Evolutionary conservation across 1,140 invertebrate species (phyloP), one percentile per base, ranked within the genome.

Genomic region (fruit fly (Drosophila melanogaster)): DNA sequence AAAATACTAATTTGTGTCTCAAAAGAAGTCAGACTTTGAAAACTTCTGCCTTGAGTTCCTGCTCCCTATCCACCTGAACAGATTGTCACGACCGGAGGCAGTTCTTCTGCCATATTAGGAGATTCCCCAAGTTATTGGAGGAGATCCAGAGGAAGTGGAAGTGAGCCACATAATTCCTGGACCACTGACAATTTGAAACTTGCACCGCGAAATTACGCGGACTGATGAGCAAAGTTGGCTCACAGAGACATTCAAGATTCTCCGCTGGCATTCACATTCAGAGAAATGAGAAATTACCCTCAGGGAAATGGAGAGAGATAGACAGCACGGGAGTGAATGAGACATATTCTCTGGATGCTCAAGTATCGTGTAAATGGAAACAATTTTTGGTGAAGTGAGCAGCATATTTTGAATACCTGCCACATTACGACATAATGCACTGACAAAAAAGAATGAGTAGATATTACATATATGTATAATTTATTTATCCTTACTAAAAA

Each of bases 141-240:
- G 4, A 38, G 37, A 38, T 38, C 37, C 37, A 38, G 4, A 19
- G 10, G 22, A 19, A 33, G 26, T 15, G 11, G 47, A 44, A 35
- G 38, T 11, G 15, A 58, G 59, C 38, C 72, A 51, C 61, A 77
- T 77, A 76, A 76, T 59, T 76, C 71, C 41, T 51, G 71, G 69
- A 49, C 64, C 66, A 64, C 77, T 79, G 81, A 84, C 80, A 79
- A 80, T 79, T 84, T 72, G 41, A 66, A 83, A 84, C 76, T 84
- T 84, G 53, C 61, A 76, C 71, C 80, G 71, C 80, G 77, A 62
- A 77, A 84, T 84, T 79, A 73, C 72, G 56, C 58, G 72, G 74
- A 77, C 77, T 85, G 81, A 84, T 85, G 81, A 80, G 81, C 78
- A 84, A 84, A 84, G 64, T 84, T 84, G 66, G 56, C 37, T 44